Evolutionary conservation across 2,888 invertebrate genomes (phyloP).

Genomic region (Leistus spinibarbis): DNA sequence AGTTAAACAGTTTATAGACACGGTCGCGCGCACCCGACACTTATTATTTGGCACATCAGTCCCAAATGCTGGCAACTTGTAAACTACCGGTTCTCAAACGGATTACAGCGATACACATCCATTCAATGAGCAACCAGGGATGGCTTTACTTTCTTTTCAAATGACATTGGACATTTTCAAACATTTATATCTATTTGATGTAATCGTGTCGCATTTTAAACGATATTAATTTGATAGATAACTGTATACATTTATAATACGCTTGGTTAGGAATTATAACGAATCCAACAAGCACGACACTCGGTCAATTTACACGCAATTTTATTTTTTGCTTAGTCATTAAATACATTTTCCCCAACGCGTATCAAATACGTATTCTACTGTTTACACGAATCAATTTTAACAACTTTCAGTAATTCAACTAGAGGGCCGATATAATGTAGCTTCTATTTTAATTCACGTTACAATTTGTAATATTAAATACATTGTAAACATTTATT

Average conservation of each 20-base stretch:
- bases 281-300: neutral
- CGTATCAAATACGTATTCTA: neutral
- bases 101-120: neutral
- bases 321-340: neutral
- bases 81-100: neutral
- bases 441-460: too few species aligned
- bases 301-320: neutral
- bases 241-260: too few species aligned
- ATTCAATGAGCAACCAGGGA: neutral
- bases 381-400: neutral
- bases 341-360: neutral
- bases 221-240: too few species aligned
- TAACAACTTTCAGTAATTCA: neutral
- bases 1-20: neutral
- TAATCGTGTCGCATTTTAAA: too few species aligned
- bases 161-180: neutral
- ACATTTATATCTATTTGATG: too few species aligned
- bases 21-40: neutral
- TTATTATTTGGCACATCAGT: neutral
- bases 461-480: too few species aligned
- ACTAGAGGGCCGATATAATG: too few species aligned
- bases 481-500: too few species aligned
- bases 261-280: neutral
- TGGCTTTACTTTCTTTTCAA: neutral
- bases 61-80: neutral